These are phyloP conservation scores for Proteles cristata DNA, from an alignment of 2,113 vertebrate species.

Conservation along the genomic window DNA sequence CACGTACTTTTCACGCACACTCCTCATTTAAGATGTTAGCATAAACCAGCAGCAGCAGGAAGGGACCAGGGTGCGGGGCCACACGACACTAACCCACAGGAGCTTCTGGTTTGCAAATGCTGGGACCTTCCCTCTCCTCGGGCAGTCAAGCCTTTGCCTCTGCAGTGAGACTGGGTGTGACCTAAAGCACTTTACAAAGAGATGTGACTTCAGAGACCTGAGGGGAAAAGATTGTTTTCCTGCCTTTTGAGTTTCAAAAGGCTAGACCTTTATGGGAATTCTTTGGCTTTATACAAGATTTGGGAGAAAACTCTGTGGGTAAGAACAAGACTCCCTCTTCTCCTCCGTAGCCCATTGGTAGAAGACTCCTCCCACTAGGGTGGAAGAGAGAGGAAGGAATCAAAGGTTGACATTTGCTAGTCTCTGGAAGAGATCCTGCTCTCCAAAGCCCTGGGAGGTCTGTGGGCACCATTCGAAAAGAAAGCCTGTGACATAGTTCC, in stretches of 20 bases:
- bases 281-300: conserved; percentile 9
- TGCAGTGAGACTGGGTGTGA: neutral
- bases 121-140: neutral
- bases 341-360: rapidly evolving
- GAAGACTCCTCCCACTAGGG: neutral
- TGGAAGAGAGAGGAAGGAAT: neutral
- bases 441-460: neutral
- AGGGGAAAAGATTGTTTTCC: neutral
- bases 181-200: neutral
- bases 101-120: rapidly evolving
- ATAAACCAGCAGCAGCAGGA: neutral
- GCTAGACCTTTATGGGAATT: neutral
- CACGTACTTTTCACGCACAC: neutral
- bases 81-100: rapidly evolving
- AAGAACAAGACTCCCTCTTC: neutral
- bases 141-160: neutral
- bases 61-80: rapidly evolving
- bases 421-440: neutral
- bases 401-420: neutral
- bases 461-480: neutral
- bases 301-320: neutral
- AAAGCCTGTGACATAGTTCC: neutral
- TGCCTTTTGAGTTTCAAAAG: conserved; percentile 8
- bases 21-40: neutral
- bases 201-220: neutral